Percentiles rank a stretch among this genome's conserved stretches.
These are phyloP conservation scores for Orestias chungarensis DNA, from an alignment of 2,797 vertebrate species.

Conservation along the genomic window DNA sequence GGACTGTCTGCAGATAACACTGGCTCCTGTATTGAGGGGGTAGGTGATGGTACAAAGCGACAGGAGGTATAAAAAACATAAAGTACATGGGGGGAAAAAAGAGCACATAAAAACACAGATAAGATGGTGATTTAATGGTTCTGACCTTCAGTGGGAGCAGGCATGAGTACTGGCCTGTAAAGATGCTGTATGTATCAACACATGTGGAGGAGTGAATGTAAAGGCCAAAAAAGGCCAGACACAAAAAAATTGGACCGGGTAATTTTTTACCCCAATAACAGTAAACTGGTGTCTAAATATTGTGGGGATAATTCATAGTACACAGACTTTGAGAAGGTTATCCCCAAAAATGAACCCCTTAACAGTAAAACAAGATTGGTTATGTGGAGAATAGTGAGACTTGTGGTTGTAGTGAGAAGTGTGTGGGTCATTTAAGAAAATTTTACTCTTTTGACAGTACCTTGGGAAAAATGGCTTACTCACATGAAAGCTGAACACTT, in stretches of 20 bases:
- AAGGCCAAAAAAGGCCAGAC: not conserved
- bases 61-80: constrained; percentile 68
- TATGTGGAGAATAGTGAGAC: not conserved
- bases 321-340: not conserved
- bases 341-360: not conserved
- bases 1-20: constrained; percentile 64
- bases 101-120: constrained; percentile 71
- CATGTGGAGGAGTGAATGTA: constrained; percentile 44
- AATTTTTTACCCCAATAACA: too few relatives aligned
- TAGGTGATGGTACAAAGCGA: constrained; percentile 55
- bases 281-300: too few relatives aligned
- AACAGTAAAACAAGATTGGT: not conserved
- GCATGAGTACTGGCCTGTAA: constrained; percentile 33
- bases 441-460: not conserved
- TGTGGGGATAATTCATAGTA: not conserved
- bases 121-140: constrained; percentile 65
- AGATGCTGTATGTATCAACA: constrained; percentile 22
- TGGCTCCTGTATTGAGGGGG: constrained; percentile 39
- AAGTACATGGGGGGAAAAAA: constrained; percentile 65
- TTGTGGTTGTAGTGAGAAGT: not conserved
- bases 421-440: not conserved
- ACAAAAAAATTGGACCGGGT: not conserved
- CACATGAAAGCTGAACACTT: not conserved
- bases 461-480: not conserved
- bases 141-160: constrained; percentile 70